phyloP scores from a whole-genome alignment of 2,113 vertebrate genomes.

The Hypocryptadius cinnamomeus region DNA sequence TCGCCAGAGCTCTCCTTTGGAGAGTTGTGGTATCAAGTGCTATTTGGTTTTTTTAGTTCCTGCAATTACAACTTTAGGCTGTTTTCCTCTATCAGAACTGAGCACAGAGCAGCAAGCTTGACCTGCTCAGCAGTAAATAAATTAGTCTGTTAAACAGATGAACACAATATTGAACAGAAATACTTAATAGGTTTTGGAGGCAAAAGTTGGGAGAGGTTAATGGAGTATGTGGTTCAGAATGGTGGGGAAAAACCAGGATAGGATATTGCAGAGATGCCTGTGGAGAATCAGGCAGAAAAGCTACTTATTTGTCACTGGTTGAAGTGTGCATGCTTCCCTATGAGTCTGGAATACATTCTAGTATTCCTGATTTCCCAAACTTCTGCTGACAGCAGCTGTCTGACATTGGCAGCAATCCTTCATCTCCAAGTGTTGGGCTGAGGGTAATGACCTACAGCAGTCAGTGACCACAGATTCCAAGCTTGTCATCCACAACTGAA shows the following conservation, averaged over 20 bases:
- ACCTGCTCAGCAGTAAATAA: not conserved
- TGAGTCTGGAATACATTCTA: not conserved
- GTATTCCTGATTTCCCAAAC: not conserved
- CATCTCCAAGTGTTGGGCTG: not conserved
- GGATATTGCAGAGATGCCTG: not conserved
- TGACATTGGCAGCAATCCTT: not conserved
- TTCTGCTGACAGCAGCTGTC: not conserved
- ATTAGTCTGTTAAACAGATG: not conserved
- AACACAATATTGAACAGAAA: not conserved
- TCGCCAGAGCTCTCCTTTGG: not conserved
- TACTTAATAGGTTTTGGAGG: not conserved
- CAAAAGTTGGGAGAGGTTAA: not conserved
- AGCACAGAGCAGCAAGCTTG: not conserved
- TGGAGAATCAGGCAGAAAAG: not conserved
- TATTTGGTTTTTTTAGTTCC: not conserved
- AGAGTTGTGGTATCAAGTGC: not conserved
- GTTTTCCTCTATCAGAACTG: not conserved
- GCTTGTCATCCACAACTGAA: not conserved
- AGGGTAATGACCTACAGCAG: not conserved
- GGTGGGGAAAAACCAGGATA: not conserved
- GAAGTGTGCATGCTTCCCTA: not conserved
- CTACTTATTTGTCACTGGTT: not conserved
- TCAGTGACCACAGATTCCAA: not conserved
- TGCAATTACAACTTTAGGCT: not conserved
- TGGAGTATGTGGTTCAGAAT: not conserved